Conservation (phyloP, 2,113 vertebrate genomes). For the Pterocles orientalis region DNA sequence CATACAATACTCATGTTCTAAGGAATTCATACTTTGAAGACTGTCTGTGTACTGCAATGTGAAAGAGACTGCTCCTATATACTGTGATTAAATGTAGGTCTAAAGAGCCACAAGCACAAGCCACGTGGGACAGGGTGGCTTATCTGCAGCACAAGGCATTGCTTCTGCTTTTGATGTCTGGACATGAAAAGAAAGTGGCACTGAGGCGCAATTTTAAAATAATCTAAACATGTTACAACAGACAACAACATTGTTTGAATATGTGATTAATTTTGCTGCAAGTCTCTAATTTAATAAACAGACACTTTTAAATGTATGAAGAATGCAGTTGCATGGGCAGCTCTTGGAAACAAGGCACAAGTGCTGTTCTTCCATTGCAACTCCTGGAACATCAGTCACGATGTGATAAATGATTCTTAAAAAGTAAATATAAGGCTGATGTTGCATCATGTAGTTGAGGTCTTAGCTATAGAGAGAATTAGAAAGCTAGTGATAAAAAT, state of each 20-base stretch:
- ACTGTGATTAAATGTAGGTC: neutral
- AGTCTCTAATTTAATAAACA: neutral
- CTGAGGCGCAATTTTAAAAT: neutral
- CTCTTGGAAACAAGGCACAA: neutral
- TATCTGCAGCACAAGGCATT: neutral
- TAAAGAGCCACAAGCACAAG: neutral
- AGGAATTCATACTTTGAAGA: neutral
- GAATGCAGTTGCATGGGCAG: neutral
- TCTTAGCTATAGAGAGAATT: neutral
- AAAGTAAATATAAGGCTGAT: neutral
- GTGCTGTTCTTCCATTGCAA: neutral
- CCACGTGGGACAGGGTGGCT: neutral
- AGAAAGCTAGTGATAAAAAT: neutral
- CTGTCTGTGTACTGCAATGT: neutral
- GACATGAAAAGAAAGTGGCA: neutral
- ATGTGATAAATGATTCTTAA: neutral
- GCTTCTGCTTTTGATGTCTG: neutral
- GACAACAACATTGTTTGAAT: neutral
- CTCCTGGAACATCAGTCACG: neutral
- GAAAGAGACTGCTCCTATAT: neutral
- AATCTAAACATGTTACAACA: neutral
- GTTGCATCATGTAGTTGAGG: fast-evolving
- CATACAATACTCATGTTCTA: neutral
- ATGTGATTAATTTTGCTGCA: neutral
- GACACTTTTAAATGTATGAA: neutral